Evolutionary conservation across 2,888 invertebrate genomes (phyloP).

Genomic region (Nymphalis urticae): DNA sequence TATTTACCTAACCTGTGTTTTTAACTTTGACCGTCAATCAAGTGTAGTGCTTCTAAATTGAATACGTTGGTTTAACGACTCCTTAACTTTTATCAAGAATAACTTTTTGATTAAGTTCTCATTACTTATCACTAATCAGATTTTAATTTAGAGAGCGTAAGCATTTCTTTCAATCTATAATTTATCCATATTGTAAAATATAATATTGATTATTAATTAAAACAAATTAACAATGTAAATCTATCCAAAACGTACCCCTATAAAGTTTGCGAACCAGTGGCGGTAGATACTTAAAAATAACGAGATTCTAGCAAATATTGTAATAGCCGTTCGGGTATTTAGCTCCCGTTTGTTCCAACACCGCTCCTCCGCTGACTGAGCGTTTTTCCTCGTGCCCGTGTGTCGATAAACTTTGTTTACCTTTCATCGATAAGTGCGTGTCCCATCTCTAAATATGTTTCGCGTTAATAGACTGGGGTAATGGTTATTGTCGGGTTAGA

Average conservation of each 20-base stretch:
- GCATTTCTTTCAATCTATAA: too few species aligned
- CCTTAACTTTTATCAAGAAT: too few species aligned
- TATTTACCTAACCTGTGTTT: too few species aligned
- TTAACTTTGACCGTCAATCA: too few species aligned
- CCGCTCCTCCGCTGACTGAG: conserved; percentile 65
- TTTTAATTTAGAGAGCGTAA: too few species aligned
- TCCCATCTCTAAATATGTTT: conserved; percentile 64
- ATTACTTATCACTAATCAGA: too few species aligned
- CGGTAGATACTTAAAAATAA: conserved; percentile 80
- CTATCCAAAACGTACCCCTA: background rate
- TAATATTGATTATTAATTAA: too few species aligned
- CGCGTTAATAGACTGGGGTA: conserved; percentile 65
- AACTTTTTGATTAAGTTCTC: too few species aligned
- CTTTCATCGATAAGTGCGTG: conserved; percentile 60
- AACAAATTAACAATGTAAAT: too few species aligned
- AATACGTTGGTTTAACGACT: too few species aligned
- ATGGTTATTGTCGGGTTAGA: conserved; percentile 51
- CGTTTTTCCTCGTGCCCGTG: conserved; percentile 39
- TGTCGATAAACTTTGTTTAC: conserved; percentile 62
- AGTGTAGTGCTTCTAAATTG: too few species aligned
- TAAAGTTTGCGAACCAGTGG: conserved; percentile 62
- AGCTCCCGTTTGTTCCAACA: conserved; percentile 63
- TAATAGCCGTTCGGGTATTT: conserved; percentile 58
- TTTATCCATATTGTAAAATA: too few species aligned
- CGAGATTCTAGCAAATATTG: conserved; percentile 80